Percentiles rank a stretch among this genome's conserved stretches.
These are phyloP conservation scores for Ancistrus triradiatus DNA, from an alignment of 2,113 vertebrate species.

Conservation along the genomic window DNA sequence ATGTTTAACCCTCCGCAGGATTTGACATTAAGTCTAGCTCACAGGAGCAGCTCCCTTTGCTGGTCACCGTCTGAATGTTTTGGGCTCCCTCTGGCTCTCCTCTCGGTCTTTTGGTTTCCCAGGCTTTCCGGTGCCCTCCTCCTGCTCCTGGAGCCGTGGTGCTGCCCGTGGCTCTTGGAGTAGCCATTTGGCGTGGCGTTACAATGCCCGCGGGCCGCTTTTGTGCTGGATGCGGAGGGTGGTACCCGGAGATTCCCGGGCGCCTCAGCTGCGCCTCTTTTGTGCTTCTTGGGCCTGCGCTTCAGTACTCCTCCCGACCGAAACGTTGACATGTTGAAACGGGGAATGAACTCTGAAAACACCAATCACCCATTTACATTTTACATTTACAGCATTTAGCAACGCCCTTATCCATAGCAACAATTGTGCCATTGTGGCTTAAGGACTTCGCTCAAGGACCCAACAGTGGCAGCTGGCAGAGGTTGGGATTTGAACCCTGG, in stretches of 20 bases:
- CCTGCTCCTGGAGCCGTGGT: slow-evolving; percentile 40
- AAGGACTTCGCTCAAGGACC: too few species aligned
- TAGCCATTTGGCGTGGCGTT: slow-evolving; percentile 73
- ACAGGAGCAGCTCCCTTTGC: slow-evolving; percentile 38
- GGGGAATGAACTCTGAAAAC: slow-evolving; percentile 78
- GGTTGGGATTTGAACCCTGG: too few species aligned
- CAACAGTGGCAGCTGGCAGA: too few species aligned
- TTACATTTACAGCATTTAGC: too few species aligned
- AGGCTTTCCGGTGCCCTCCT: slow-evolving; percentile 53
- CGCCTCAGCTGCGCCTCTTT: slow-evolving; percentile 77
- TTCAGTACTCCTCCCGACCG: slow-evolving; percentile 80
- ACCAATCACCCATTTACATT: too few species aligned
- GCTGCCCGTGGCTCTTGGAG: slow-evolving; percentile 62
- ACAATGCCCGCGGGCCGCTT: slow-evolving; percentile 65
- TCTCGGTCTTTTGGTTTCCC: slow-evolving; percentile 68
- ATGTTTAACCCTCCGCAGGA: too few species aligned
- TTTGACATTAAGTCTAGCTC: too few species aligned
- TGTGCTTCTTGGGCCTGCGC: slow-evolving; percentile 81
- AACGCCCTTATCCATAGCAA: too few species aligned
- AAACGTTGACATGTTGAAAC: slow-evolving; percentile 81
- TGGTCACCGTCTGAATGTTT: slow-evolving; percentile 74
- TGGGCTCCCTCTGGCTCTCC: slow-evolving; percentile 77
- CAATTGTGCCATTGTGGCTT: too few species aligned
- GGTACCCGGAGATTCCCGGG: slow-evolving; percentile 68
- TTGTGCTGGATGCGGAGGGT: slow-evolving; percentile 77